These are phyloP conservation scores for Procambarus clarkii DNA, from an alignment of 1,140 invertebrate species.

Conservation along the genomic window DNA sequence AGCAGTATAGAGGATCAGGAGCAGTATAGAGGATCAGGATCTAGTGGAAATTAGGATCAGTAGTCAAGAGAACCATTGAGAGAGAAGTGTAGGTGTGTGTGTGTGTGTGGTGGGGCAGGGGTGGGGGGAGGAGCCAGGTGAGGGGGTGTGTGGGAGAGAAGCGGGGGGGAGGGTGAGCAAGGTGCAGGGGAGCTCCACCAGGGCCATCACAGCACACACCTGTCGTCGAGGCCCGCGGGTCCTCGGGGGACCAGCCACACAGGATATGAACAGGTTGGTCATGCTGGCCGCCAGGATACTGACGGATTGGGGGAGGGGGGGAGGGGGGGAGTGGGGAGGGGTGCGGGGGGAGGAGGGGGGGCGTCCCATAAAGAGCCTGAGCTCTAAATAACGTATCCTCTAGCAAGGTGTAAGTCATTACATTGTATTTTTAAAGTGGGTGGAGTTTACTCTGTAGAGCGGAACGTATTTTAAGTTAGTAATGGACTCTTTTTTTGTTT, in stretches of 20 bases:
- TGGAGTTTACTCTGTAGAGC: no score
- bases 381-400: no score
- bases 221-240: no score
- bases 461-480: no score
- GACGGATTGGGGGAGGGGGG: neutral
- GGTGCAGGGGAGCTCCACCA: no score
- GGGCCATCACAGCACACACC: no score
- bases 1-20: no score
- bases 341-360: neutral
- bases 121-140: neutral
- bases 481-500: no score
- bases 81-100: neutral
- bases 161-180: neutral
- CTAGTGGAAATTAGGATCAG: neutral
- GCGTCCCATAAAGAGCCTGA: no score
- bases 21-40: neutral
- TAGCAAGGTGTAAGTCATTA: no score
- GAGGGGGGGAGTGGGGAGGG: neutral
- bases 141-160: neutral
- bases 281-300: neutral
- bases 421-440: no score
- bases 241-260: neutral
- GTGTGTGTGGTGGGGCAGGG: neutral
- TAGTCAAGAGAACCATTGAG: neutral
- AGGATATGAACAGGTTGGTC: slow-evolving; percentile 21